These are phyloP conservation scores for Ormyrus pomaceus DNA, from an alignment of 2,888 invertebrate species.

Conservation along the genomic window DNA sequence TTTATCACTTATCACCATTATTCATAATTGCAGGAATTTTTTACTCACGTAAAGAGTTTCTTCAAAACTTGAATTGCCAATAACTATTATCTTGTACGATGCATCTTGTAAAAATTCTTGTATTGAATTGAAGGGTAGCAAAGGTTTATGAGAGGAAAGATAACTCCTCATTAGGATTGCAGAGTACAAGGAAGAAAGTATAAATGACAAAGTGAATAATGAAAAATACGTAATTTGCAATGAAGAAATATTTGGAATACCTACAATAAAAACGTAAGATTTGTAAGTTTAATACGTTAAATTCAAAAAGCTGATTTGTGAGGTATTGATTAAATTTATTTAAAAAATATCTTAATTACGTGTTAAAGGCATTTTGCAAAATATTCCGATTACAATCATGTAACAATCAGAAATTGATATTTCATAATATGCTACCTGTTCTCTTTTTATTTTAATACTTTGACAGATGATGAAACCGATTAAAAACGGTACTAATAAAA, in stretches of 20 bases:
- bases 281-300: not conserved
- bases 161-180: slow-evolving; percentile 58
- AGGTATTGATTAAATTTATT: not conserved
- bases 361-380: slow-evolving; percentile 39
- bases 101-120: slow-evolving; percentile 31
- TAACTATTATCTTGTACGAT: slow-evolving; percentile 19
- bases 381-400: slow-evolving; percentile 21
- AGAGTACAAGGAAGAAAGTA: slow-evolving; percentile 56
- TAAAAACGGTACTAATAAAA: slow-evolving; percentile 4
- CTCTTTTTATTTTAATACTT: not conserved
- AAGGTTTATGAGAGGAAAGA: slow-evolving; percentile 51
- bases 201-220: slow-evolving; percentile 29
- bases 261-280: slow-evolving; percentile 7
- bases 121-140: slow-evolving; percentile 56
- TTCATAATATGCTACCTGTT: not conserved
- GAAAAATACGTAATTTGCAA: slow-evolving; percentile 56
- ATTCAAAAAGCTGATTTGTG: not conserved
- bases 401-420: not conserved
- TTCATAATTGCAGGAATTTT: not conserved
- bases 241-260: slow-evolving; percentile 1
- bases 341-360: slow-evolving; percentile 11
- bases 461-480: not conserved
- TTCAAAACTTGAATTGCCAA: slow-evolving; percentile 20
- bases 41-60: slow-evolving; percentile 33
- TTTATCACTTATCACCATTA: not conserved